These are phyloP conservation scores for Epizoanthus stellaris DNA, from an alignment of 92 coral and sea anemone genomes.

Conservation along the genomic window DNA sequence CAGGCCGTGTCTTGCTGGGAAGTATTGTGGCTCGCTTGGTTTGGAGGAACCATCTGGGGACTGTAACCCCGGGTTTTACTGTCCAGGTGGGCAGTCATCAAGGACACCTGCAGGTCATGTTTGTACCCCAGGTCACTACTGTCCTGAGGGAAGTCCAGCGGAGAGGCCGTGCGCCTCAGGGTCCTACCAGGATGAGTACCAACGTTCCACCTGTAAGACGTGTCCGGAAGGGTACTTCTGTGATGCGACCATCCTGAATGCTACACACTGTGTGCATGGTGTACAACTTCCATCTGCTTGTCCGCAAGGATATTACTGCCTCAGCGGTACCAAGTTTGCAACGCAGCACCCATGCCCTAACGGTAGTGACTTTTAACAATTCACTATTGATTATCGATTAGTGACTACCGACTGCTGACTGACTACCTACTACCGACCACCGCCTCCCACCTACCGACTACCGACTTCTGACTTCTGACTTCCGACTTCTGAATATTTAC, in stretches of 20 bases:
- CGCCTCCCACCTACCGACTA: neutral
- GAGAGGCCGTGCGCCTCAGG: conserved; percentile 85
- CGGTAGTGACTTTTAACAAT: conserved; percentile 54
- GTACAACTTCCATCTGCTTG: conserved; percentile 94
- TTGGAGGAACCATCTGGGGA: conserved; percentile 79
- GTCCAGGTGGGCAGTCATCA: conserved; percentile 89
- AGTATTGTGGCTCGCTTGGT: conserved; percentile 87
- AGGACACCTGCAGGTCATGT: conserved; percentile 75
- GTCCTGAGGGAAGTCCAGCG: conserved; percentile 82
- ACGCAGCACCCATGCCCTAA: conserved; percentile 90
- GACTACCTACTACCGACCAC: neutral
- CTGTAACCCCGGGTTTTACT: conserved; percentile 90
- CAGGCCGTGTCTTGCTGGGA: conserved; percentile 82
- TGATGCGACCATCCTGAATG: conserved; percentile 90
- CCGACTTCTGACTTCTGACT: neutral
- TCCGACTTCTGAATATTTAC: neutral
- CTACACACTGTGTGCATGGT: conserved; percentile 89
- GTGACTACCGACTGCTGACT: neutral
- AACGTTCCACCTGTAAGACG: conserved; percentile 75
- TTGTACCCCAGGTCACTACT: conserved; percentile 95
- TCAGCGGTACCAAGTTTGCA: conserved; percentile 88
- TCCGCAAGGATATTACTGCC: conserved; percentile 89
- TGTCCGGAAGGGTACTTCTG: conserved; percentile 96
- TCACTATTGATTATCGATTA: neutral
- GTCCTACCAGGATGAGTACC: conserved; percentile 88